A percentile compares a stretch with the other conserved stretches of the same genome.
Conservation (phyloP, 1,140 invertebrate genomes). For the Heliconius hermathena region DNA sequence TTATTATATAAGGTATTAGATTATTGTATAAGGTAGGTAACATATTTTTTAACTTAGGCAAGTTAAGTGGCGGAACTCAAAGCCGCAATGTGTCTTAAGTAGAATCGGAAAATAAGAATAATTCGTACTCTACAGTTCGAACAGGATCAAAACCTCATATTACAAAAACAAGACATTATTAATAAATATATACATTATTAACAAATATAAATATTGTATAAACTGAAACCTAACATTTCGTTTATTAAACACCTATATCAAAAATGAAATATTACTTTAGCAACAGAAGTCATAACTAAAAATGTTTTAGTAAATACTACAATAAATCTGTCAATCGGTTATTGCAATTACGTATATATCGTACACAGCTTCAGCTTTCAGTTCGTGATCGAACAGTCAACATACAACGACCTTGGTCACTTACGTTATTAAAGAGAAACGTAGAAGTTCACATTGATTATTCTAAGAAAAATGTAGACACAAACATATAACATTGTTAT, state of each 20-base stretch:
- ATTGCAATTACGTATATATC: slow-evolving; percentile 5
- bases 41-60: not conserved
- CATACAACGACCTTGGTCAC: slow-evolving; percentile 29
- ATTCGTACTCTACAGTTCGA: no score
- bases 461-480: not conserved
- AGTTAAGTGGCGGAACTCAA: no score
- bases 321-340: slow-evolving; percentile 10
- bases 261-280: not conserved
- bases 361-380: slow-evolving; percentile 29
- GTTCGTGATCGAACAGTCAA: slow-evolving; percentile 37
- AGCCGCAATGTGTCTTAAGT: no score
- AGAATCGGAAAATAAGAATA: no score
- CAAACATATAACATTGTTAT: not conserved
- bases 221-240: not conserved
- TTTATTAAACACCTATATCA: not conserved
- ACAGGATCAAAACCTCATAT: no score
- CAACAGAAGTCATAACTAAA: not conserved
- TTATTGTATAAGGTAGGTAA: no score
- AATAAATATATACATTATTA: no score
- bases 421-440: slow-evolving; percentile 3
- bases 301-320: not conserved
- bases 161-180: not conserved
- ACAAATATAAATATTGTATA: no score
- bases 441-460: not conserved
- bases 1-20: no score